Percentiles rank a stretch among this genome's conserved stretches.
Evolutionary conservation across 2,113 vertebrate species (phyloP).

Genomic region (Psilopsiagon aymara): DNA sequence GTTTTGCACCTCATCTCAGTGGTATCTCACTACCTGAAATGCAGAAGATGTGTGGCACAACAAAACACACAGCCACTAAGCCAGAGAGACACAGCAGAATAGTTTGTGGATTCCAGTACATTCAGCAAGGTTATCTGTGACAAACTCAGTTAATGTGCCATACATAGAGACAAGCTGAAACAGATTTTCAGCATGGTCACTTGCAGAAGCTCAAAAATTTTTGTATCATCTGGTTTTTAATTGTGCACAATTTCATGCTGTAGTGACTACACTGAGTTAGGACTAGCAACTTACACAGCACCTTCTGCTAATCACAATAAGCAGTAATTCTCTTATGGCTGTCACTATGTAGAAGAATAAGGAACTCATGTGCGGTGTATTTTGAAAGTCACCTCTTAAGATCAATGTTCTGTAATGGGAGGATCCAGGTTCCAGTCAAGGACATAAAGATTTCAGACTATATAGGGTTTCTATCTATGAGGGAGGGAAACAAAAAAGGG

Average conservation of each 20-base stretch:
- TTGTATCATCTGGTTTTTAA: not conserved
- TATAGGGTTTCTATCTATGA: not conserved
- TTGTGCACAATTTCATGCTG: not conserved
- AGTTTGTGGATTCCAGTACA: not conserved
- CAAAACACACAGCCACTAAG: not conserved
- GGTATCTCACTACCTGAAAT: not conserved
- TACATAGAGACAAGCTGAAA: not conserved
- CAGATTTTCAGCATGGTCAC: not conserved
- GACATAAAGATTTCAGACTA: not conserved
- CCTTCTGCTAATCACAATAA: not conserved
- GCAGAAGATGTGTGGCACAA: not conserved
- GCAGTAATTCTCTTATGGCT: not conserved
- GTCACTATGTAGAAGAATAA: not conserved
- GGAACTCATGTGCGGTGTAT: not conserved
- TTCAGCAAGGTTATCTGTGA: not conserved
- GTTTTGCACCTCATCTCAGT: not conserved
- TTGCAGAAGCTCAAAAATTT: not conserved
- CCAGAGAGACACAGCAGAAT: not conserved
- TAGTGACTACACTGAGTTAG: not conserved
- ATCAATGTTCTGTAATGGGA: not conserved
- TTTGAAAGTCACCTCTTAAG: not conserved
- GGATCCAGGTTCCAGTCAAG: not conserved
- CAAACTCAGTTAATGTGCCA: constrained; percentile 22
- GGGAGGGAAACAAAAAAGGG: not conserved
- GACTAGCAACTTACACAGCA: not conserved